Evolutionary conservation across 2,888 invertebrate genomes (phyloP), one percentile per base, ranked within the genome.

Genomic region (Macrostomum cliftonense): DNA sequence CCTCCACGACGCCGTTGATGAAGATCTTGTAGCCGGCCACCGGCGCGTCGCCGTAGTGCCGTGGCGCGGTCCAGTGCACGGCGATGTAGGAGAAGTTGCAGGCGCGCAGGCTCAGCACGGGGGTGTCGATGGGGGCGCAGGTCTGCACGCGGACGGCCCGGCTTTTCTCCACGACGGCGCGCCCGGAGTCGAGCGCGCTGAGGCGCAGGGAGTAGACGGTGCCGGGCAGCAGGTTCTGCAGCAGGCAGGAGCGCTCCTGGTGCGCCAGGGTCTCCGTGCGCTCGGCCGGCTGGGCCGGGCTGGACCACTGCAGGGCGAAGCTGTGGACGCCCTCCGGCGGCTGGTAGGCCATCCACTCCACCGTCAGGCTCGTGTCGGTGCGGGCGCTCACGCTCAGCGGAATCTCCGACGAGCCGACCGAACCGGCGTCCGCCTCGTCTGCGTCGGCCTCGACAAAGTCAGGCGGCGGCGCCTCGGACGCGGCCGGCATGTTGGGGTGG

Each of bases 1-100:
- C 60, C 53, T 67, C 66, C 42, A 68, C 64, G n/a, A 68, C 63
- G 36, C 68, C 68, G 52, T 70, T 67, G 4, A 70, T 61, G 51
- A 61, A 69, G 11, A 70, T 63, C 55, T 68, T 68, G 57, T 70
- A 70, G 4, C 68, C 68, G 13, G 62, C 63, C 40, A 70, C 59
- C 40, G 58, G 47, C 16, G 64, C 63, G 49, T 64, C 66, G n/a
- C 68, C 70, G 52, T 66, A 69, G 1, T 59, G 60, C 2, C 57
- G 58, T 5, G 68, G 67, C 51, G 64, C 64, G 44, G 66, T 62
- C 70, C 70, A 70, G 54, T 70, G 63, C 40, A 70, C 59, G 40
- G 67, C 63, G 28, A 70, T 64, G 57, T 68, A 69, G 28, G 62
- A 64, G 63, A 69, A 68, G 56, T 70, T 70, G 52, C 65, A 63